A percentile compares a stretch with the other conserved stretches of the same genome.
Evolutionary conservation across 2,113 vertebrate genomes (phyloP).

Genomic region (Hemiscyllium ocellatum): DNA sequence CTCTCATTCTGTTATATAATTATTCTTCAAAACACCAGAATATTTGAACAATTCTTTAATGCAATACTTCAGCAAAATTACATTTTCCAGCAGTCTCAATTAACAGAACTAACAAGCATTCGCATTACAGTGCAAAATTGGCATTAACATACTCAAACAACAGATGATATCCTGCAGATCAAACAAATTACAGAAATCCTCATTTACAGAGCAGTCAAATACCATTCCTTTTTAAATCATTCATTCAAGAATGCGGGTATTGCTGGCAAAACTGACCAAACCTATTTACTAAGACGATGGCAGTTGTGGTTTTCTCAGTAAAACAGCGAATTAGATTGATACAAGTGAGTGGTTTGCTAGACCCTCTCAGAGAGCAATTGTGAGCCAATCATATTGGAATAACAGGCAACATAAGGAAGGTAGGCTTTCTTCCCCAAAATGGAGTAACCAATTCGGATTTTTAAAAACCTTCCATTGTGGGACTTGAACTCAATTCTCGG

Average conservation of each 20-base stretch:
- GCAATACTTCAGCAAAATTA: slow-evolving; percentile 34
- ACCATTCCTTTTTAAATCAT: neutral
- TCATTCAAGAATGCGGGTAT: neutral
- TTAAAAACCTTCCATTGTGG: neutral
- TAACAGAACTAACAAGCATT: slow-evolving; percentile 26
- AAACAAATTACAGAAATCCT: neutral
- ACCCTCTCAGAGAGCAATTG: neutral
- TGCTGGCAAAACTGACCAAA: neutral
- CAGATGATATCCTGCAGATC: neutral
- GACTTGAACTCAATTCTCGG: neutral
- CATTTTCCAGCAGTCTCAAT: slow-evolving; percentile 24
- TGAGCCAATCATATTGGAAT: neutral
- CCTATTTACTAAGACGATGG: neutral
- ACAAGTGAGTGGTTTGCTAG: neutral
- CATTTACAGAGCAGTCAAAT: neutral
- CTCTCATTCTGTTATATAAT: neutral
- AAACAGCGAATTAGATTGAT: neutral
- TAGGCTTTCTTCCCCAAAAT: neutral
- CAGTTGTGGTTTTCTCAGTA: neutral
- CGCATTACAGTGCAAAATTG: slow-evolving; percentile 28
- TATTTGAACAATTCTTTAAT: slow-evolving; percentile 23
- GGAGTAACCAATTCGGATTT: neutral
- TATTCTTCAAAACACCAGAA: neutral
- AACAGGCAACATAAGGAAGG: neutral
- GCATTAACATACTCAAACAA: neutral